Evolutionary conservation across 2,888 invertebrate genomes (phyloP).

Genomic region (Octodonta nipae): DNA sequence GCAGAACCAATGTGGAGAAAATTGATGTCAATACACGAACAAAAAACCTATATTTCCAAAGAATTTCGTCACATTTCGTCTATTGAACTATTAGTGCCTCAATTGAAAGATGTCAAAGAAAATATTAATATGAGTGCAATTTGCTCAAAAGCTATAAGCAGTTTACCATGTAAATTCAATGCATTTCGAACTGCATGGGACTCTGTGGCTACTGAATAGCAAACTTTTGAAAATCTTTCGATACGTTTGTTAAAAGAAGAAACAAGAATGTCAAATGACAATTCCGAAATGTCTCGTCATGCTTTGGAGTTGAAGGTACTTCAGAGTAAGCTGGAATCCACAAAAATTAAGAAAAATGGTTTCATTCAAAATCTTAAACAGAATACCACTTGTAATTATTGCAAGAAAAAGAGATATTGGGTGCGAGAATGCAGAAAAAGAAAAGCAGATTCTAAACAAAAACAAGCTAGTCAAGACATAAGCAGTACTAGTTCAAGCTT

Average conservation of each 20-base stretch:
- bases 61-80: too few species aligned
- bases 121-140: too few species aligned
- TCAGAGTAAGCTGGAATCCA: slow-evolving; percentile 5
- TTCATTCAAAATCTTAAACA: slow-evolving; percentile 9
- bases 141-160: too few species aligned
- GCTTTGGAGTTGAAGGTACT: slow-evolving; percentile 10
- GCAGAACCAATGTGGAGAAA: too few species aligned
- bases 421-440: slow-evolving; percentile 12
- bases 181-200: too few species aligned
- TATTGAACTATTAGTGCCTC: slow-evolving; percentile 3
- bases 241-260: slow-evolving; percentile 13
- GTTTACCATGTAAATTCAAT: too few species aligned
- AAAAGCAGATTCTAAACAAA: slow-evolving; percentile 6
- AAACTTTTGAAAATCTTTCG: slow-evolving; percentile 12
- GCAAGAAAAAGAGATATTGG: slow-evolving; percentile 14
- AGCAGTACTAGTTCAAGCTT: slow-evolving; percentile 2
- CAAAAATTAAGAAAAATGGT: too few species aligned
- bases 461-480: slow-evolving; percentile 4
- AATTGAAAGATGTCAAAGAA: slow-evolving; percentile 5
- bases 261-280: too few species aligned
- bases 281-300: too few species aligned
- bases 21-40: too few species aligned
- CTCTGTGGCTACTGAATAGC: too few species aligned
- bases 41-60: too few species aligned
- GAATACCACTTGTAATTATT: slow-evolving; percentile 11